Percentiles rank a stretch among this genome's conserved stretches.
These are phyloP conservation scores for Dryococelus australis DNA, from an alignment of 2,888 invertebrate species.

Conservation along the genomic window DNA sequence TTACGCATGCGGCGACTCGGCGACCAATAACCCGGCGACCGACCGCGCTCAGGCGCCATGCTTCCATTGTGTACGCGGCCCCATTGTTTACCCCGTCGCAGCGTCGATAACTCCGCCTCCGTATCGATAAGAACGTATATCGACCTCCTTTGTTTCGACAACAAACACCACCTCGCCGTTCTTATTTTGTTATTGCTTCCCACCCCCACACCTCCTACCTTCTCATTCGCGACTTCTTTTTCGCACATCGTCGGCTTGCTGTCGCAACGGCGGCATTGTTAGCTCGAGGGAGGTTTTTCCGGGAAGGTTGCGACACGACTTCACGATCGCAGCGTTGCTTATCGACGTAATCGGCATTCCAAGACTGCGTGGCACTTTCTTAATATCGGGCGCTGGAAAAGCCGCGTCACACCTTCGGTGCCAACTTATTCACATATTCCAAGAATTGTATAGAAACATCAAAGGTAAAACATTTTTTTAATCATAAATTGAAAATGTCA, in stretches of 20 bases:
- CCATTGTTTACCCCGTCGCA: neutral
- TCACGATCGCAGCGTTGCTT: neutral
- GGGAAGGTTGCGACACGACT: neutral
- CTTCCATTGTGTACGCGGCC: neutral
- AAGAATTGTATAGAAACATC: too few relatives aligned
- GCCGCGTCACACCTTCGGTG: too few relatives aligned
- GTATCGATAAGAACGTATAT: neutral
- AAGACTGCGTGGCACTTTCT: too few relatives aligned
- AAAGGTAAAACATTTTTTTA: too few relatives aligned
- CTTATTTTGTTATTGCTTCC: neutral
- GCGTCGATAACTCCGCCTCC: neutral
- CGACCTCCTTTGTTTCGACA: conserved; percentile 5
- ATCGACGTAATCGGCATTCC: neutral
- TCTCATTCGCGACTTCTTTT: too few relatives aligned
- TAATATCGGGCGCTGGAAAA: too few relatives aligned
- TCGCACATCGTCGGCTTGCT: neutral
- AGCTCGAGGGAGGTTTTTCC: neutral
- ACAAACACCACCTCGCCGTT: conserved; percentile 1
- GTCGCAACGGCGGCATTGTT: conserved; percentile 7
- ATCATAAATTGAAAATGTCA: too few relatives aligned
- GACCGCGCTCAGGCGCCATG: neutral
- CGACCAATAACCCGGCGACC: neutral
- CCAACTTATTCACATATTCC: too few relatives aligned
- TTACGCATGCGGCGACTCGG: too few relatives aligned
- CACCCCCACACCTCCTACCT: neutral